Evolutionary conservation across 2,888 invertebrate species (phyloP), one percentile per base, ranked within the genome.

Genomic region (Coleophora flavipennella): DNA sequence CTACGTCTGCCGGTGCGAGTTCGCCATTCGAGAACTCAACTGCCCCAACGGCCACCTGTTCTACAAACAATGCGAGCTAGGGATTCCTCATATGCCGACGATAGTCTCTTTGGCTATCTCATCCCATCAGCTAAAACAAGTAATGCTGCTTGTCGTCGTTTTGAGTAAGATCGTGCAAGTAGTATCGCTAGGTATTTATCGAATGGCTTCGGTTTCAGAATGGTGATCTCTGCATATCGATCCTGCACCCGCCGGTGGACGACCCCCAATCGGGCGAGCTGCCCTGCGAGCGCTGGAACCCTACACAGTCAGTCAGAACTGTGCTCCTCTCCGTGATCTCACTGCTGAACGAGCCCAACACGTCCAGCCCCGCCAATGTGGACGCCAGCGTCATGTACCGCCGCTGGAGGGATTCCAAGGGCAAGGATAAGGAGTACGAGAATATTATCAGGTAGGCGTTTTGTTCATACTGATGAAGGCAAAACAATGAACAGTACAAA

Each of bases 231-330:
- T 99, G 99, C 86, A 99, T 99, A 87, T 98, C 98, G 55, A 99
- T 99, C 73, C 88, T 99, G 46, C 99, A 99, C 81, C 98, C 99
- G 43, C 99, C 99, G 12, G 93, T 98, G 41, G 99, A 99, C 80
- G 99, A 99, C 85, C 99, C 99, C 29, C 99, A 99, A 71, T 97
- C 97, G 59, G 99, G 99, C 20, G 99, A 99, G 78, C 81, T 99
- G 62, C 97, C 99, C 0, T 99, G 98, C 83, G 99, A 99, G 84
- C 92, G 99, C 77, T 99, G 99, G 99, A 99, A 99, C 88, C 99
- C 99, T 39, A 99, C 99, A 53, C 99, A 99, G 86, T 99, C 96
- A 67, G 99, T 99, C 67, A 94, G 98, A 74, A 99, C 99, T 38
- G 97, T 99, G 62, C 89, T 99, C 51, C 88, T 99, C 46, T 99